Conservation (phyloP, 2,888 invertebrate species). For the Rhingia campestris region DNA sequence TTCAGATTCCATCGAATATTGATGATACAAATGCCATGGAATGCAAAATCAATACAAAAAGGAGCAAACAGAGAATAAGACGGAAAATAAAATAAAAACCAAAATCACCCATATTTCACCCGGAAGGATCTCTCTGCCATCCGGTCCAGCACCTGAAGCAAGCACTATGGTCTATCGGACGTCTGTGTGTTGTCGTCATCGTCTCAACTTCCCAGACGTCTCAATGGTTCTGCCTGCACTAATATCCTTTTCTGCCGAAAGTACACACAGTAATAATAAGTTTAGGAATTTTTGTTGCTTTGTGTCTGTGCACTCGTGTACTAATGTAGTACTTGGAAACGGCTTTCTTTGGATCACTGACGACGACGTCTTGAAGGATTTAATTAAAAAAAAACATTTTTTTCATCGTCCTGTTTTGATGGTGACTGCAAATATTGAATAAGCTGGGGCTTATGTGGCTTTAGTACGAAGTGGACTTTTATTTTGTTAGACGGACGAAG, state of each 20-base stretch:
- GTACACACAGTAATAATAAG: conserved; percentile 60
- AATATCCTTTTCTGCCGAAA: conserved; percentile 60
- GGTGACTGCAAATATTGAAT: conserved; percentile 57
- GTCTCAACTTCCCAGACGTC: conserved; percentile 73
- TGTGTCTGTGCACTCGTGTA: conserved; percentile 48
- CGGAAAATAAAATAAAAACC: conserved; percentile 57
- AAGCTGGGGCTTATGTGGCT: conserved; percentile 58
- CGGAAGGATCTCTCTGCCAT: conserved; percentile 65
- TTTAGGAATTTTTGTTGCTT: conserved; percentile 42
- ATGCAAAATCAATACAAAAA: conserved; percentile 62
- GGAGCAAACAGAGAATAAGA: neutral
- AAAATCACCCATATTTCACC: conserved; percentile 71
- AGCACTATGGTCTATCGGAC: conserved; percentile 22
- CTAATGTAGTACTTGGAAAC: conserved; percentile 65
- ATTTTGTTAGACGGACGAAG: neutral
- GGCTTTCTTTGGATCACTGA: conserved; percentile 25
- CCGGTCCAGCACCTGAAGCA: conserved; percentile 69
- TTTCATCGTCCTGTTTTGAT: conserved; percentile 17
- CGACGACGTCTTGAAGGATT: conserved; percentile 65
- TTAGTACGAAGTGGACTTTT: conserved; percentile 23
- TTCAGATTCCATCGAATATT: conserved; percentile 69
- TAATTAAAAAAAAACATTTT: conserved; percentile 63
- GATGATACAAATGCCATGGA: conserved; percentile 67
- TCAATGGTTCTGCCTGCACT: conserved; percentile 60
- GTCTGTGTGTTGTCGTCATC: conserved; percentile 16